A percentile compares a stretch with the other conserved stretches of the same genome.
These are phyloP conservation scores for Tauraco erythrolophus DNA, from an alignment of 2,113 vertebrate genomes.

Conservation along the genomic window DNA sequence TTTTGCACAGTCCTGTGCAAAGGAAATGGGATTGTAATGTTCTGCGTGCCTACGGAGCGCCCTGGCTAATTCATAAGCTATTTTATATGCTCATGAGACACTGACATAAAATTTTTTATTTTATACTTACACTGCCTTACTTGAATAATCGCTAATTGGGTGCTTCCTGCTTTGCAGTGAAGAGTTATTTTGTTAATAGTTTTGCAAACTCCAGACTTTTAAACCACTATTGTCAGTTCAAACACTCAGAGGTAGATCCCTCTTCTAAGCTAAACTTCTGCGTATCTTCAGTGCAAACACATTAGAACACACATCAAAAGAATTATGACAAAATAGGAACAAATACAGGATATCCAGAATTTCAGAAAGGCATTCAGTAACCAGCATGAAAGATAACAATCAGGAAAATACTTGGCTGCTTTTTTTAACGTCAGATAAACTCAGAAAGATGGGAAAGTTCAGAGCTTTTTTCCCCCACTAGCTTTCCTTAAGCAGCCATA, in stretches of 20 bases:
- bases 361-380: not conserved
- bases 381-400: rapidly evolving
- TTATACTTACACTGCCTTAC: not conserved
- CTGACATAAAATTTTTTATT: not conserved
- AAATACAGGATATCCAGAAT: conserved; percentile 6
- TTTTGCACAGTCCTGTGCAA: not conserved
- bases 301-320: not conserved
- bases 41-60: not conserved
- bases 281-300: not conserved
- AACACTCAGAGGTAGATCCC: not conserved
- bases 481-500: not conserved
- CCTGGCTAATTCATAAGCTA: not conserved
- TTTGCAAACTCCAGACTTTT: not conserved
- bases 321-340: not conserved
- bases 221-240: not conserved
- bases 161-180: not conserved
- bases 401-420: not conserved
- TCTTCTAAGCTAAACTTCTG: not conserved
- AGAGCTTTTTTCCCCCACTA: not conserved
- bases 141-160: not conserved
- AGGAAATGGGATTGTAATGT: not conserved
- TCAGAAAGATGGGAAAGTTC: not conserved
- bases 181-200: not conserved
- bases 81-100: not conserved
- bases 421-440: not conserved